Base-by-base conservation (phyloP, 2,113 vertebrate genomes). In the Pachypanchax playfairii region DNA sequence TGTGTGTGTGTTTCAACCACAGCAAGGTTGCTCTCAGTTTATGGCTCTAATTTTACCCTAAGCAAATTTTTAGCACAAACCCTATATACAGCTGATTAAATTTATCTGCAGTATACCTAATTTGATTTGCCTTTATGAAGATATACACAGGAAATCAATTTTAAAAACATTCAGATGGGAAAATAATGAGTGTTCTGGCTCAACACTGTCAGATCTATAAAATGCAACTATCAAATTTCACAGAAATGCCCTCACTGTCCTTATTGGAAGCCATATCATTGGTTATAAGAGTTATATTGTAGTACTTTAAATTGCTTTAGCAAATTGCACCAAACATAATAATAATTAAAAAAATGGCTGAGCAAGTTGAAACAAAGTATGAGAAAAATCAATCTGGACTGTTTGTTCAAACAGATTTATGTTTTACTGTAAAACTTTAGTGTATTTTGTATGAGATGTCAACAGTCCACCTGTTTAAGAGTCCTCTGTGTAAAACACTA, bases 131-230 rank as follows among this genome's bases (percentile, higher is more conserved):
- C 24, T 38, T 20, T 21, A 46, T 49, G 48, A 46, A 21, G 24
- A 18, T 24, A 26, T 55, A 22, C 44, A 48, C 46, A 44, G 20
- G 38, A 57, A 43, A 59, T 51, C 38, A 4, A 51, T 36, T 57
- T 58, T 52, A 46, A 3, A 58, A 52, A 13, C 49, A 39, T 49
- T 33, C 52, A 71, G 29, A 71, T 50, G 58, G 7, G 33, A 43
- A 13, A 20, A 33, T 62, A 52, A 54, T 54, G 41, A 61, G 31
- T 15, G 33, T 54, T 39, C 47, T 48, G 20, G 25, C 53, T 36
- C 38, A 28, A 4, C 28, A 64, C 41, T 44, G 39, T 33, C 46
- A 38, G n/a, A 28, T 63, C 43, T 61, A 3, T n/a, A 60, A 70
- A 70, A 61, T 41, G 24, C 57, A 70, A 31, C 42, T 15, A 35